Conservation (phyloP, 2,113 vertebrate species). For the Planiliza haematocheilus region DNA sequence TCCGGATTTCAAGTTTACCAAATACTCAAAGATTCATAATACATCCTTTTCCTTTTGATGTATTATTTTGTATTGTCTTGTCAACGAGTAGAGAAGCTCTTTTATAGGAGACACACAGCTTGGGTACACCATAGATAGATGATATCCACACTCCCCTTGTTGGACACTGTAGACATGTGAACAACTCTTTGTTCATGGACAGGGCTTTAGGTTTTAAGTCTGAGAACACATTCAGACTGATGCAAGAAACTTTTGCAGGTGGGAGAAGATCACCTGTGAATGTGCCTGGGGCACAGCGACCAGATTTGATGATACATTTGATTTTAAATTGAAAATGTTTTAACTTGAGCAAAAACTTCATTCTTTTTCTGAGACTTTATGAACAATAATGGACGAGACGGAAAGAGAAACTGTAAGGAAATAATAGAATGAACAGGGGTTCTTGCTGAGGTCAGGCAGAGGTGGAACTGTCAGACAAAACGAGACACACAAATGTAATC, state of each 20-base stretch:
- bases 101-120: too few relatives aligned
- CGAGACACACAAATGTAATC: neutral
- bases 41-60: too few relatives aligned
- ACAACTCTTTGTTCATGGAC: too few relatives aligned
- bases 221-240: neutral
- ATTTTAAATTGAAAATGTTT: neutral
- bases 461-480: neutral
- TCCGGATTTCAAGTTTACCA: too few relatives aligned
- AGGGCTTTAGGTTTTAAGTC: too few relatives aligned
- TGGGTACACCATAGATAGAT: too few relatives aligned
- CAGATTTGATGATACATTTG: neutral
- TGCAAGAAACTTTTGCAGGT: neutral
- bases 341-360: neutral
- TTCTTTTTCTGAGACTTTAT: neutral
- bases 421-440: neutral
- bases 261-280: neutral
- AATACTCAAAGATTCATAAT: too few relatives aligned
- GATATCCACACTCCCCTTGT: too few relatives aligned
- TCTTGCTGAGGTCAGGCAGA: neutral
- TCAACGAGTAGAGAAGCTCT: too few relatives aligned
- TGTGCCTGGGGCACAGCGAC: neutral
- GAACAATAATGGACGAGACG: neutral
- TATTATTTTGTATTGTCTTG: too few relatives aligned
- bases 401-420: too few relatives aligned
- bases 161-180: too few relatives aligned